Evolutionary conservation across 2,113 vertebrate genomes (phyloP).

Genomic region (Taxidea taxus): DNA sequence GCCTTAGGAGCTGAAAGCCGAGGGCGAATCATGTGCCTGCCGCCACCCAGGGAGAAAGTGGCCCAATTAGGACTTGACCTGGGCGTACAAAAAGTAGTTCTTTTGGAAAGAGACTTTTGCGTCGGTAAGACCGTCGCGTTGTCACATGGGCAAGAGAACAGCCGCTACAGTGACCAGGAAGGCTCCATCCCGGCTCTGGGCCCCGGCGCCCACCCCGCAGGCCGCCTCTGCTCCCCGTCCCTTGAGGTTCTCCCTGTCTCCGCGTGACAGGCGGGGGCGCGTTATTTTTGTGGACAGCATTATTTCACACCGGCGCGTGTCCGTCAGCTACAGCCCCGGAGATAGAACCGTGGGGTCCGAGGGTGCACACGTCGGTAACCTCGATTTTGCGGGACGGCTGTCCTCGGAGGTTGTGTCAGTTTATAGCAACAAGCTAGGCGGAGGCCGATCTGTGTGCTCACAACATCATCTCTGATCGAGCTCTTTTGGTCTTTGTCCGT

Average conservation of each 20-base stretch:
- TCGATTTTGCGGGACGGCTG: not conserved
- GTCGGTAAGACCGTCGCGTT: fast-evolving
- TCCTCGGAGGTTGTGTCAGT: fast-evolving
- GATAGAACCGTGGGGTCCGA: not conserved
- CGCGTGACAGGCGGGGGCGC: fast-evolving
- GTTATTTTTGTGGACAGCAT: fast-evolving
- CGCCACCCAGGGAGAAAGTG: not conserved
- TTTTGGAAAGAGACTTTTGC: not conserved
- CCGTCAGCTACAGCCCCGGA: not conserved
- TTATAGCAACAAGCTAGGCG: fast-evolving
- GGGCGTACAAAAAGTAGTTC: too few relatives aligned
- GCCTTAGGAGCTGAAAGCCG: fast-evolving
- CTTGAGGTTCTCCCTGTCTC: too few relatives aligned
- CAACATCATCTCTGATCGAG: not conserved
- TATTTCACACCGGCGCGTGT: fast-evolving
- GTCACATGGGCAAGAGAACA: not conserved
- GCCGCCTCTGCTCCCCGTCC: not conserved
- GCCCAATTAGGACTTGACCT: too few relatives aligned
- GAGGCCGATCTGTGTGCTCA: fast-evolving
- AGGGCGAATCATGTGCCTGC: fast-evolving
- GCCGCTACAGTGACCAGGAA: fast-evolving
- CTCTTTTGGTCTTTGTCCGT: not conserved
- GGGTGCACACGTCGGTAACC: fast-evolving
- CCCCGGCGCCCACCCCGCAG: fast-evolving
- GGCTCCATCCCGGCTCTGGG: fast-evolving